These are phyloP conservation scores for Drosophila setifemur DNA, from an alignment of 1,140 invertebrate genomes.

Conservation along the genomic window DNA sequence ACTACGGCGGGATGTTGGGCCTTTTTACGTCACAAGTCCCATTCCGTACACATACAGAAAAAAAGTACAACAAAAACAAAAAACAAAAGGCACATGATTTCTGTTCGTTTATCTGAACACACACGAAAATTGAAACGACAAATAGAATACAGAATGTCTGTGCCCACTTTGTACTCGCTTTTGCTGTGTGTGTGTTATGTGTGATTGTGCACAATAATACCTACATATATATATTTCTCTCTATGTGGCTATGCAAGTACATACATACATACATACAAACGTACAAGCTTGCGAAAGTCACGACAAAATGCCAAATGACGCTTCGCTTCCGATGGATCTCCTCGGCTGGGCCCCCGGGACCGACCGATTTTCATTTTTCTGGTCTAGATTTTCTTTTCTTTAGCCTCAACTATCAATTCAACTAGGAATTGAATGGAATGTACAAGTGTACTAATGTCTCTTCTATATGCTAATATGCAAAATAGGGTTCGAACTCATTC, in stretches of 20 bases:
- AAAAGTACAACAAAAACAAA: background rate
- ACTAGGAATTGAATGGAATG: no score
- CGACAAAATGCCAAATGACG: constrained; percentile 28
- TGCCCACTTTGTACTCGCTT: constrained; percentile 4
- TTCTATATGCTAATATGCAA: no score
- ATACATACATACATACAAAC: no score
- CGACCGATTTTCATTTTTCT: background rate
- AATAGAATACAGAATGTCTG: constrained; percentile 43
- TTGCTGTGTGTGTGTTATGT: constrained; percentile 16
- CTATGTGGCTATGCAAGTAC: constrained; percentile 4
- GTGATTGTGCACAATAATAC: no score
- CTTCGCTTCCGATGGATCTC: background rate
- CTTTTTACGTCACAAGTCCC: constrained; percentile 21
- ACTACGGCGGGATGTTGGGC: background rate
- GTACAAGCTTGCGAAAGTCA: constrained; percentile 14
- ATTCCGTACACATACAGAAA: background rate
- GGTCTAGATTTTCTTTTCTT: constrained; percentile 3
- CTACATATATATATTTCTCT: constrained; percentile 1
- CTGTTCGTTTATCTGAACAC: constrained; percentile 53
- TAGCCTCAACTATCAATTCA: no score
- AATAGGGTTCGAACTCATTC: no score
- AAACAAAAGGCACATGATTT: constrained; percentile 60
- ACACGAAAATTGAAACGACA: constrained; percentile 61
- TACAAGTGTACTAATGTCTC: no score
- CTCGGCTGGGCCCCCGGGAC: background rate